Evolutionary conservation across 2,888 invertebrate species (phyloP).

Genomic region (Pristionchus fissidentatus): DNA sequence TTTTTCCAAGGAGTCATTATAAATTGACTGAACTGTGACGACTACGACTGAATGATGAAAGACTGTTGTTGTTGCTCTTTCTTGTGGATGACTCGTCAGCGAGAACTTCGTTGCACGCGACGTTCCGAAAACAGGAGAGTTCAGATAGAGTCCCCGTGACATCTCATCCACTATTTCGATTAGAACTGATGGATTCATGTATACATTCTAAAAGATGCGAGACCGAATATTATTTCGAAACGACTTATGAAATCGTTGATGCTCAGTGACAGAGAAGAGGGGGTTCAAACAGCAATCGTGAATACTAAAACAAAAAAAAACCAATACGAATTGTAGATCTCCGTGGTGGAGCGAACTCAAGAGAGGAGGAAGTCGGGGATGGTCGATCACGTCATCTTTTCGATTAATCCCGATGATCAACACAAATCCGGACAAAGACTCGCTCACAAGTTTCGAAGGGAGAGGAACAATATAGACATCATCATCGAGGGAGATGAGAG

Average conservation of each 20-base stretch:
- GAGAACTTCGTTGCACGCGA: no score
- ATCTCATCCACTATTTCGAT: no score
- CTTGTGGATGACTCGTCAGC: no score
- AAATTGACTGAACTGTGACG: no score
- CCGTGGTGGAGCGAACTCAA: constrained; percentile 68
- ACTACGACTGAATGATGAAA: no score
- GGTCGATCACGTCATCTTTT: constrained; percentile 70
- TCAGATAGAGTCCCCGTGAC: no score
- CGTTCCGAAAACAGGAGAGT: no score
- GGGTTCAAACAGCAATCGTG: not conserved
- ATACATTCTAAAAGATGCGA: no score
- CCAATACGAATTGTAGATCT: constrained; percentile 51
- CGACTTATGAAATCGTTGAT: not conserved
- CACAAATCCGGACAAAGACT: constrained; percentile 60
- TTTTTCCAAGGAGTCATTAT: no score
- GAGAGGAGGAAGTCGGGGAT: constrained; percentile 66
- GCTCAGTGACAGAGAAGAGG: not conserved
- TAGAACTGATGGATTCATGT: no score
- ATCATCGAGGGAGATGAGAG: constrained; percentile 28
- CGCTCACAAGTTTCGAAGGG: constrained; percentile 58
- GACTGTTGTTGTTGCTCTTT: no score
- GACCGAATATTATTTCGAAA: not conserved
- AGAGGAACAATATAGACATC: constrained; percentile 47
- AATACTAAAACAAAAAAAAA: no score
- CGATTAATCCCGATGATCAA: constrained; percentile 64